These are phyloP conservation scores for Incurvaria masculella DNA, from an alignment of 2,888 invertebrate species.

Conservation along the genomic window DNA sequence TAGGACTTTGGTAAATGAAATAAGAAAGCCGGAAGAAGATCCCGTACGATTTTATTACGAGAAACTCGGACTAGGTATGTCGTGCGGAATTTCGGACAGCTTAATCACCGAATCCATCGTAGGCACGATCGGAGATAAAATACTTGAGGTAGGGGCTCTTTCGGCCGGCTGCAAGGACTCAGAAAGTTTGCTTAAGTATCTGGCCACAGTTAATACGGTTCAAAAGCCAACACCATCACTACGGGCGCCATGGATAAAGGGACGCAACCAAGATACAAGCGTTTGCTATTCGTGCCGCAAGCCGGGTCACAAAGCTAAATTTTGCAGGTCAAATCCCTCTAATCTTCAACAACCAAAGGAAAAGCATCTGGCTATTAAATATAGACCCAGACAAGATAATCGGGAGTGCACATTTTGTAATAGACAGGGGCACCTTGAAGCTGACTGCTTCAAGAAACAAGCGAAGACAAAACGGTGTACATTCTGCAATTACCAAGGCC, in stretches of 20 bases:
- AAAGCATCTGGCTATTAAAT: too few species aligned
- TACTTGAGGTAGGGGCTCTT: slow-evolving; percentile 7
- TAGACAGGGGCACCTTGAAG: not conserved
- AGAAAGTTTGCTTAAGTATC: not conserved
- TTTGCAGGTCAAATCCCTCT: not conserved
- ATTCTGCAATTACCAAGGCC: too few species aligned
- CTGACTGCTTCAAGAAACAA: not conserved
- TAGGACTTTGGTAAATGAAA: slow-evolving; percentile 9
- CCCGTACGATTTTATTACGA: slow-evolving; percentile 12
- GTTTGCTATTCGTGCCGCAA: not conserved
- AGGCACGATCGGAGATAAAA: slow-evolving; percentile 5
- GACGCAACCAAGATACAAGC: not conserved
- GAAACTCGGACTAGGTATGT: slow-evolving; percentile 13
- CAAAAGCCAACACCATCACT: too few species aligned
- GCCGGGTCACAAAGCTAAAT: not conserved
- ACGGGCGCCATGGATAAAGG: not conserved
- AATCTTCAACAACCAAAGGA: too few species aligned
- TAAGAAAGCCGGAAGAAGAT: slow-evolving; percentile 9
- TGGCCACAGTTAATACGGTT: not conserved
- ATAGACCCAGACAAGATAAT: not conserved
- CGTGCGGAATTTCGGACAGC: slow-evolving; percentile 8
- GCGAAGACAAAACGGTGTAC: not conserved
- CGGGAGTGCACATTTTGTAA: not conserved
- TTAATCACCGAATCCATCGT: slow-evolving; percentile 6
- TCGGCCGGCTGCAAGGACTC: slow-evolving; percentile 8